Conservation (phyloP, 2,113 vertebrate genomes). For the Istiophorus platypterus region DNA sequence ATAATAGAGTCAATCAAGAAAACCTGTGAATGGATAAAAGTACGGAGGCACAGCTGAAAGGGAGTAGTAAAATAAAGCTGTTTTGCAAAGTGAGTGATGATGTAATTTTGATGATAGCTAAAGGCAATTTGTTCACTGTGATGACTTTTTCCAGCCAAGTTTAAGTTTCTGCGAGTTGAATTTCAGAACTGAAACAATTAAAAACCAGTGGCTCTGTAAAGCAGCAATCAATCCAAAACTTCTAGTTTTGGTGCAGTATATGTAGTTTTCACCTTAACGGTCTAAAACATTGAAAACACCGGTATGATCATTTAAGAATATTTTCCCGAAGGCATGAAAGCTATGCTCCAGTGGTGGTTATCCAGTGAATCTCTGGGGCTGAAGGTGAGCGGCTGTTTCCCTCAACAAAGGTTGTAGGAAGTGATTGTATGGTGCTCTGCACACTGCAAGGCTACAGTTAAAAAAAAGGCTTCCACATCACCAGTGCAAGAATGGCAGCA, state of each 20-base stretch:
- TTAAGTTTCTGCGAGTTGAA: constrained; percentile 2
- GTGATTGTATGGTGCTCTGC: background rate
- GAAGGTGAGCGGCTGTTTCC: constrained; percentile 26
- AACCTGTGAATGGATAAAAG: constrained; percentile 36
- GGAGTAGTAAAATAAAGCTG: constrained; percentile 52
- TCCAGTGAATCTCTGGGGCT: constrained; percentile 7
- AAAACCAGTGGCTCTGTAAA: constrained; percentile 1
- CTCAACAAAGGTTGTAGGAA: constrained; percentile 6
- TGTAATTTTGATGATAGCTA: constrained; percentile 55
- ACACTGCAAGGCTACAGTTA: constrained; percentile 31
- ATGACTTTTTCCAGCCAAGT: constrained; percentile 42
- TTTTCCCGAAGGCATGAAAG: background rate
- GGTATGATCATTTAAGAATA: background rate
- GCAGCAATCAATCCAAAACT: constrained; percentile 5
- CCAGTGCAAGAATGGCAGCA: constrained; percentile 24
- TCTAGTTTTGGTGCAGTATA: background rate
- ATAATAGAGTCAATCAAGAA: constrained; percentile 34
- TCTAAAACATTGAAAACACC: background rate
- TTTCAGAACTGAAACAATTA: constrained; percentile 16
- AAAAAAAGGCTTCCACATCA: constrained; percentile 42
- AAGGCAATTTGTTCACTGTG: constrained; percentile 42
- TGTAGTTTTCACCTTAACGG: background rate
- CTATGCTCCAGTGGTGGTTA: constrained; percentile 1
- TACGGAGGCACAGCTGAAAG: constrained; percentile 58
- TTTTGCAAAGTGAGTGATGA: constrained; percentile 33